Conservation (phyloP, 2,797 vertebrate genomes). For the Argyrosomus regius region DNA sequence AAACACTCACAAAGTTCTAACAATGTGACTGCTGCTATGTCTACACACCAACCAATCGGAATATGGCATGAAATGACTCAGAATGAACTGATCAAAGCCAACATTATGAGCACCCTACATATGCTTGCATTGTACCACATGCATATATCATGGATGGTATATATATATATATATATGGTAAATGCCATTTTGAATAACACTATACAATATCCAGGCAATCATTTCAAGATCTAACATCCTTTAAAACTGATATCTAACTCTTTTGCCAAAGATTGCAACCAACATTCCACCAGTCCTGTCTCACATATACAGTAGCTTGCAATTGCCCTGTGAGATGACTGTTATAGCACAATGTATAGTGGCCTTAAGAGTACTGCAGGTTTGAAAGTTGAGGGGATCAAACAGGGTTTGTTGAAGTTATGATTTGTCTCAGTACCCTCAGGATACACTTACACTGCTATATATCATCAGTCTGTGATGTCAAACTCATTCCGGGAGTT, state of each 20-base stretch:
- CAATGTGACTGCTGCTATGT: neutral
- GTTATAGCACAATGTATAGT: neutral
- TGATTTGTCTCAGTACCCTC: slow-evolving; percentile 1
- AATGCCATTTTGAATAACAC: neutral
- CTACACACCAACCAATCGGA: neutral
- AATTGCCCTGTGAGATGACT: neutral
- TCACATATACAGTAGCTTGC: too few species aligned
- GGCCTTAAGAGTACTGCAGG: neutral
- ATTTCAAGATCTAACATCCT: neutral
- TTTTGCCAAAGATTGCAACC: neutral
- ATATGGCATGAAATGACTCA: neutral
- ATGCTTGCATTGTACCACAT: neutral
- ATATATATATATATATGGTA: too few species aligned
- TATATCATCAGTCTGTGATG: neutral
- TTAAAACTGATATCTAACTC: neutral
- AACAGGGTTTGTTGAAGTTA: slow-evolving; percentile 4
- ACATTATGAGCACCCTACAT: neutral
- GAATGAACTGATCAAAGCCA: neutral
- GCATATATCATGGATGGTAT: neutral
- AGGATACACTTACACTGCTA: neutral
- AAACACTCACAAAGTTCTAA: neutral
- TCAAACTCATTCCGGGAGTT: slow-evolving; percentile 14
- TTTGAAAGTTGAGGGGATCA: slow-evolving; percentile 12
- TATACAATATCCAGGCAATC: neutral
- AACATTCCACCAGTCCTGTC: neutral